Percentiles rank a stretch among this genome's conserved stretches.
phyloP scores from a whole-genome alignment of 2,797 vertebrate genomes.

The Toxotes lorentzi region DNA sequence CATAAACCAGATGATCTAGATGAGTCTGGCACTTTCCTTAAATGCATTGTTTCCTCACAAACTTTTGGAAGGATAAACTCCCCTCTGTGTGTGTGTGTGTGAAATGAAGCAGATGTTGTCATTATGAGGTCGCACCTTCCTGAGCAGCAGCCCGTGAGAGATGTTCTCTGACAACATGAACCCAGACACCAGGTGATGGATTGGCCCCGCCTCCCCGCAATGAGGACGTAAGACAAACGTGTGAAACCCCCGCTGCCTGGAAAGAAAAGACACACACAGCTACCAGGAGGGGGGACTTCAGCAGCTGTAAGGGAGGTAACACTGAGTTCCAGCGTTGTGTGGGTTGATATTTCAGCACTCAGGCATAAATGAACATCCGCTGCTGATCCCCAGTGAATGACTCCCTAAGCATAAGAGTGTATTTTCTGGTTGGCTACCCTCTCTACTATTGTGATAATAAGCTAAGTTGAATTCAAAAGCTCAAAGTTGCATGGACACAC shows the following conservation, averaged over 20 bases:
- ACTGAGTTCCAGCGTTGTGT: not conserved
- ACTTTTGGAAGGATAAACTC: not conserved
- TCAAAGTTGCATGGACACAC: not conserved
- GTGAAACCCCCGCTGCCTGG: slow-evolving; percentile 89
- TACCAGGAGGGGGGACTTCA: not conserved
- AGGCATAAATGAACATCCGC: not conserved
- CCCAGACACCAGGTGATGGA: slow-evolving; percentile 96
- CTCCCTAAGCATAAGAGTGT: not conserved
- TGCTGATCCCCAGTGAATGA: not conserved
- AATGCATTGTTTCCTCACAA: not conserved
- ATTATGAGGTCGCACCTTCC: slow-evolving; percentile 88
- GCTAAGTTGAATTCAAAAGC: not conserved
- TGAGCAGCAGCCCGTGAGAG: slow-evolving; percentile 95
- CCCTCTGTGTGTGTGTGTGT: not conserved
- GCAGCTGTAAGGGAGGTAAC: not conserved
- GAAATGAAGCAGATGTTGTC: slow-evolving; percentile 5
- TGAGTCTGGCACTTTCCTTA: not conserved
- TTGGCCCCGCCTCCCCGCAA: slow-evolving; percentile 97
- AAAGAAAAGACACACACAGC: slow-evolving; percentile 11
- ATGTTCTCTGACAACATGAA: slow-evolving; percentile 98
- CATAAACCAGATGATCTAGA: not conserved
- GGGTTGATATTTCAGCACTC: not conserved
- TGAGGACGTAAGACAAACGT: slow-evolving; percentile 96
- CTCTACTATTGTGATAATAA: not conserved
- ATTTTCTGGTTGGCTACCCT: slow-evolving; percentile 8